Base-by-base conservation (phyloP, 2,797 vertebrate species). In the Phoxinus dragarum region DNA sequence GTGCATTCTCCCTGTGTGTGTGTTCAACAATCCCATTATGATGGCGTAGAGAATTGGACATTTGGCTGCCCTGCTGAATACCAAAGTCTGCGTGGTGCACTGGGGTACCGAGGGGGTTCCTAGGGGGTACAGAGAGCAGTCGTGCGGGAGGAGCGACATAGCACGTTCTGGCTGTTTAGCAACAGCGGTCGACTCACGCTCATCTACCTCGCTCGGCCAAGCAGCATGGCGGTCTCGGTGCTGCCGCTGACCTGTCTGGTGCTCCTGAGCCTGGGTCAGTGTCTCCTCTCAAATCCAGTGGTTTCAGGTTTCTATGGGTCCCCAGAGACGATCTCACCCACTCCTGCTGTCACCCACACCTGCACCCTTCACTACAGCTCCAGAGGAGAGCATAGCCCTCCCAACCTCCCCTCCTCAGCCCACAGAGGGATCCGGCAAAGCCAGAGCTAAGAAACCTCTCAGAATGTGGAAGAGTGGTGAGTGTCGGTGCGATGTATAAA, bases 381-480 rank as follows among this genome's bases (percentile, higher is more conserved):
- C 75, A 40, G 82, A 78, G 40, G 69, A 79, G 11, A 73, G 14
- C 27, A 49, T n/a, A 36, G 44, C 81, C 23, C 61, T 77, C 21
- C 68, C 69, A 42, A 68, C 80, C 36, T 49, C 23, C 9, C n/a
- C 69, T 23, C 38, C 69, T 36, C 27, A 19, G 54, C 74, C 56
- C 38, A 23, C 77, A n/a, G 75, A 44, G 9, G 56, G 16, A 40
- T 42, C 27, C 78, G 40, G 47, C 61, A 77, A 85, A 76, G 17
- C 75, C 34, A 86, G 54, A 34, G 78, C 85, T 74, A 82, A 86
- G 61, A 89, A 56, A 67, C 78, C 67, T 42, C 88, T 91, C 19
- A 82, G 82, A 82, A 44, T 86, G 44, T 88, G 89, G 88, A 91
- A 85, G 83, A 88, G 78, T 72, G 90, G 90, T 91, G 83, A 91